phyloP scores from a whole-genome alignment of 1,140 invertebrate genomes.

The Myzus persicae region DNA sequence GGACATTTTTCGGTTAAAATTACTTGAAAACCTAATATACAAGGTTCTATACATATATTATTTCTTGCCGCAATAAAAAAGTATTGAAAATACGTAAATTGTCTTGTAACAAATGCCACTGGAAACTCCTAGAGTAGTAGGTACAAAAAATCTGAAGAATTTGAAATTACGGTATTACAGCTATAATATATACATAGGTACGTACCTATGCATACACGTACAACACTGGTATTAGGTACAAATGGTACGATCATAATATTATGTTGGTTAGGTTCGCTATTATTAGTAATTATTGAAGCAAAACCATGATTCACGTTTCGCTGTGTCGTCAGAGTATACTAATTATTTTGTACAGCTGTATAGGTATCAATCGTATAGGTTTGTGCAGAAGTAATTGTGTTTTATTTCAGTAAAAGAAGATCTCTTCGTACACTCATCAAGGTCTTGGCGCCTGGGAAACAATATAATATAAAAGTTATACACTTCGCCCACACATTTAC shows the following conservation, averaged over 20 bases:
- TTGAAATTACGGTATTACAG: too few relatives aligned
- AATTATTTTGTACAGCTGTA: not conserved
- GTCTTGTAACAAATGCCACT: too few relatives aligned
- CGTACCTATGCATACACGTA: too few relatives aligned
- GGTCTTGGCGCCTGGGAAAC: slow-evolving; percentile 1
- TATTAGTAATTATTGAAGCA: not conserved
- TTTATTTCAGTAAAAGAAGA: not conserved
- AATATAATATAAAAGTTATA: slow-evolving; percentile 31
- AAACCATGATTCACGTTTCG: not conserved
- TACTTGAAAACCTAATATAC: too few relatives aligned
- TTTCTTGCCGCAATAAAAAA: too few relatives aligned
- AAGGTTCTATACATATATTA: too few relatives aligned
- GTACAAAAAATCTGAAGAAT: too few relatives aligned
- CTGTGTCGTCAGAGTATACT: not conserved
- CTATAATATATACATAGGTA: too few relatives aligned
- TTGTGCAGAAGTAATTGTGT: not conserved
- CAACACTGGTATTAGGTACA: not conserved
- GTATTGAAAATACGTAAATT: too few relatives aligned
- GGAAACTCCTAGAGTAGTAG: too few relatives aligned
- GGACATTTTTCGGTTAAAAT: too few relatives aligned
- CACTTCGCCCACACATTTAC: not conserved
- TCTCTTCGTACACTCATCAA: not conserved
- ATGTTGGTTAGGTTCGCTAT: not conserved
- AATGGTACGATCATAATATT: not conserved
- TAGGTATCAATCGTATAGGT: not conserved